Percentiles rank a stretch among this genome's conserved stretches.
These are phyloP conservation scores for Brachionichthys hirsutus DNA, from an alignment of 2,113 vertebrate species.

Conservation along the genomic window DNA sequence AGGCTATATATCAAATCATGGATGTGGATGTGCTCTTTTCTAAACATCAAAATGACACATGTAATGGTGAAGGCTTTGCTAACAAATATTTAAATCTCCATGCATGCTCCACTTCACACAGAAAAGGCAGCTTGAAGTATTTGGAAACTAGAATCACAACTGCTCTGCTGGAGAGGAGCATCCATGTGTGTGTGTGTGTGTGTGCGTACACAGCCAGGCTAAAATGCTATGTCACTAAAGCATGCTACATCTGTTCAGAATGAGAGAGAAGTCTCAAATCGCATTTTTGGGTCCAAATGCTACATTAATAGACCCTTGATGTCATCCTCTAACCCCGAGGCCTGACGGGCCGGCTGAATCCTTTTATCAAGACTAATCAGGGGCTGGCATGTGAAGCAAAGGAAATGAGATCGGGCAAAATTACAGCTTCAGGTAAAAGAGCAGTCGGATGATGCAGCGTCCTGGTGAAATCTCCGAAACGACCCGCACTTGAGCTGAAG, in stretches of 20 bases:
- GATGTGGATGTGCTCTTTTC: conserved; percentile 5
- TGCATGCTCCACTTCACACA: conserved; percentile 41
- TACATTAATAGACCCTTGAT: conserved; percentile 61
- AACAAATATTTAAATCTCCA: conserved; percentile 14
- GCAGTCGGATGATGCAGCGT: conserved; percentile 2
- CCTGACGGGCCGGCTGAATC: conserved; percentile 57
- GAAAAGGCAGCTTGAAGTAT: conserved; percentile 41
- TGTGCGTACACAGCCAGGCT: conserved; percentile 24
- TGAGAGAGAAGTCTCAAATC: conserved; percentile 52
- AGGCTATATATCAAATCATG: conserved; percentile 10
- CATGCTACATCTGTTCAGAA: conserved; percentile 47
- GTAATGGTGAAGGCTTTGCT: conserved; percentile 8
- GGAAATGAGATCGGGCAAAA: conserved; percentile 5
- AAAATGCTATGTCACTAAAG: conserved; percentile 48
- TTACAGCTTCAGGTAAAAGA: conserved; percentile 35
- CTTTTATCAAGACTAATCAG: conserved; percentile 69
- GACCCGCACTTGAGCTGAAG: conserved; percentile 4
- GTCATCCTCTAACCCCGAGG: conserved; percentile 45
- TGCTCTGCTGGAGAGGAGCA: conserved; percentile 36
- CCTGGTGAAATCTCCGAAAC: not conserved
- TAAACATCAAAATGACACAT: conserved; percentile 8
- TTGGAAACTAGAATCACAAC: conserved; percentile 38
- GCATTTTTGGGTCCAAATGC: conserved; percentile 60
- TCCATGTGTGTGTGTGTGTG: conserved; percentile 14
- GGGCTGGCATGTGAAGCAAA: conserved; percentile 21